These are phyloP conservation scores for Arvicola amphibius DNA, from an alignment of 2,797 vertebrate species.

Conservation along the genomic window DNA sequence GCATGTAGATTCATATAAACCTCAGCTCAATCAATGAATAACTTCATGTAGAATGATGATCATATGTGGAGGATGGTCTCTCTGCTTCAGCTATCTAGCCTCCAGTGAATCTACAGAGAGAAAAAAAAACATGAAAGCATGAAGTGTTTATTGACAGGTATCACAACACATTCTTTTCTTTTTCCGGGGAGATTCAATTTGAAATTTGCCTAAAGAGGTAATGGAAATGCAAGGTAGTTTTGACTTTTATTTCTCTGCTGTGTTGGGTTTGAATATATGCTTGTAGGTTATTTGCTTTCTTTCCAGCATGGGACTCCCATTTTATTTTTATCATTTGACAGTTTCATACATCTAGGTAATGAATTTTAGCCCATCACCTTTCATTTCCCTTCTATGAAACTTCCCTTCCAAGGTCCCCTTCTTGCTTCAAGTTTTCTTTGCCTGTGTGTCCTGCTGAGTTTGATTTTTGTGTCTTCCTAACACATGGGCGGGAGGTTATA, in stretches of 20 bases:
- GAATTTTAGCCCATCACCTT: not conserved
- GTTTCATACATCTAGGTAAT: not conserved
- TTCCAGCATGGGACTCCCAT: not conserved
- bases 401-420: not conserved
- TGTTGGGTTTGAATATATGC: not conserved
- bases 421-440: not conserved
- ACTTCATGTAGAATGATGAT: not conserved
- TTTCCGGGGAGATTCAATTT: not conserved
- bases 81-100: not conserved
- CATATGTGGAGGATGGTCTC: not conserved
- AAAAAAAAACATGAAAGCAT: not conserved
- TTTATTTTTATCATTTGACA: not conserved
- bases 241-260: not conserved
- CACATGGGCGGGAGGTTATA: not conserved
- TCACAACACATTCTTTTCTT: not conserved
- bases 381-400: not conserved
- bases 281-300: not conserved
- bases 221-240: not conserved
- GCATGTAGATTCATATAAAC: not conserved
- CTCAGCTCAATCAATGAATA: not conserved
- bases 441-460: not conserved
- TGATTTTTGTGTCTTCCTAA: not conserved
- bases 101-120: not conserved
- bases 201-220: not conserved
- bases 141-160: not conserved